phyloP scores from a whole-genome alignment of 2,797 vertebrate species.

The Pyrrhura leucotis region DNA sequence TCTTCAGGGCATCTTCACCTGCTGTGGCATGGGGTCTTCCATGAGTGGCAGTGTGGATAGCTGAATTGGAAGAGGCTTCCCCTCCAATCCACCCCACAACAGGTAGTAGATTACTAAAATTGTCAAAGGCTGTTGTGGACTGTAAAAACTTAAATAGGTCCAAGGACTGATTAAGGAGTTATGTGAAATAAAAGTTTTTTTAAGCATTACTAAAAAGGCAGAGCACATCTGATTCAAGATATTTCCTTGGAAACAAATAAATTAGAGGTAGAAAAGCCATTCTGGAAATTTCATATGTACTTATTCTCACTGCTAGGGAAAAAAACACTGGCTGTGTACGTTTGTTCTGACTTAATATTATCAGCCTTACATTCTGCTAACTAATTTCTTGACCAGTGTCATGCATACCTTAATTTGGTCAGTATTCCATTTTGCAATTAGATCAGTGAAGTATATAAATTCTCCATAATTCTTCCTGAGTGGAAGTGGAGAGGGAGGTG shows the following conservation, averaged over 20 bases:
- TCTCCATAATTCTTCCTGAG: not conserved
- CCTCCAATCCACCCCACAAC: not conserved
- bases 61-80: not conserved
- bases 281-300: not conserved
- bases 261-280: not conserved
- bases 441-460: not conserved
- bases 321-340: not conserved
- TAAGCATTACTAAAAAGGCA: not conserved
- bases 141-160: not conserved
- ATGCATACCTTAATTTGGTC: not conserved
- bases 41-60: not conserved
- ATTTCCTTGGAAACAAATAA: not conserved
- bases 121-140: not conserved
- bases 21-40: not conserved
- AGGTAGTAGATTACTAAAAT: not conserved
- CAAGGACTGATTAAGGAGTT: not conserved
- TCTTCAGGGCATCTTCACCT: not conserved
- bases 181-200: not conserved
- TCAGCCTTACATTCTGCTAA: not conserved
- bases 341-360: not conserved
- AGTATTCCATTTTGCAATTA: not conserved
- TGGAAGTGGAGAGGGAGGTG: not conserved
- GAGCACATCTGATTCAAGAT: not conserved
- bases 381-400: not conserved
- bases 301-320: not conserved